These are phyloP conservation scores for Calidris pugnax DNA, from an alignment of 2,113 vertebrate species.

Conservation along the genomic window DNA sequence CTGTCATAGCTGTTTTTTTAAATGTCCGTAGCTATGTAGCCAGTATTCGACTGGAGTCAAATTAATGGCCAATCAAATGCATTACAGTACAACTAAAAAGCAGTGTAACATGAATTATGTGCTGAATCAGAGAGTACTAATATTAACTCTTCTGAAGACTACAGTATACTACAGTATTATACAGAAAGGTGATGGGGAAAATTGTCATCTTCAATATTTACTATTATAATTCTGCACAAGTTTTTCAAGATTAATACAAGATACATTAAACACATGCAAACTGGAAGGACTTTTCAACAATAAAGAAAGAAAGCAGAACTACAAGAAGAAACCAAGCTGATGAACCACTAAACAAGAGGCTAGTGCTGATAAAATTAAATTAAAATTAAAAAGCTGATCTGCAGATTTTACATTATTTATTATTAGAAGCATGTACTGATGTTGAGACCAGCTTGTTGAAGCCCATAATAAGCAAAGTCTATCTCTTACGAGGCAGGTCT, in stretches of 20 bases:
- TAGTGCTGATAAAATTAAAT: neutral
- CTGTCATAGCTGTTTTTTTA: neutral
- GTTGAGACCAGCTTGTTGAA: slow-evolving; percentile 57
- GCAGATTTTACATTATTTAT: neutral
- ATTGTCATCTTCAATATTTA: neutral
- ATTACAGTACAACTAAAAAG: neutral
- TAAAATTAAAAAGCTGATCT: neutral
- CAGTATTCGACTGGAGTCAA: neutral
- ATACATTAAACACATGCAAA: neutral
- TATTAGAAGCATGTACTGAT: slow-evolving; percentile 58
- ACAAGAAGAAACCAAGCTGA: neutral
- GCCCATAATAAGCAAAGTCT: neutral
- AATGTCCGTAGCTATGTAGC: neutral
- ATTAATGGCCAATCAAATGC: neutral
- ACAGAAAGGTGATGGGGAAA: neutral
- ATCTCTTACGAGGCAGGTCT: slow-evolving; percentile 63
- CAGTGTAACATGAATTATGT: neutral
- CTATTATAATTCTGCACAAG: neutral
- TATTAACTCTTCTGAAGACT: neutral
- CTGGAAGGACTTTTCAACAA: neutral
- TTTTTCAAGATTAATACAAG: neutral
- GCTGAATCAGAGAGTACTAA: neutral
- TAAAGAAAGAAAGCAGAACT: neutral
- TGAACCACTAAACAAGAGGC: neutral
- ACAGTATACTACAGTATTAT: neutral